Percentiles rank a stretch among this genome's conserved stretches.
These are phyloP conservation scores for Lophura nycthemera DNA, from an alignment of 2,113 vertebrate species.

Conservation along the genomic window DNA sequence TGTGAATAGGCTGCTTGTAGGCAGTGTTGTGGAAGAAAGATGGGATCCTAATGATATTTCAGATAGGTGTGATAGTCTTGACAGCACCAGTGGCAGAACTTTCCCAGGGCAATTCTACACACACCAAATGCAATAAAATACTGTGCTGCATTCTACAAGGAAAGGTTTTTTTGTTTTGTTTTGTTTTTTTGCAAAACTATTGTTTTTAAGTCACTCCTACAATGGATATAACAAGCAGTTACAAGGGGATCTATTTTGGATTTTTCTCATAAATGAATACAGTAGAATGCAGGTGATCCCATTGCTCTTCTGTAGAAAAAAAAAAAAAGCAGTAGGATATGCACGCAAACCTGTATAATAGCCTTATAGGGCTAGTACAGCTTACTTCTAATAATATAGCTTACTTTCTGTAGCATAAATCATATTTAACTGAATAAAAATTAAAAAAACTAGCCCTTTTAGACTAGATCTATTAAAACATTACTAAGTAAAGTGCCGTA, in stretches of 20 bases:
- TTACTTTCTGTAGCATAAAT: not conserved
- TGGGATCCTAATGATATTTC: not conserved
- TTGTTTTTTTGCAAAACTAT: not conserved
- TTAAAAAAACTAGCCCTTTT: too few relatives aligned
- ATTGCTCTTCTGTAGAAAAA: not conserved
- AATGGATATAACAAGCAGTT: not conserved
- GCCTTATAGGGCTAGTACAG: not conserved
- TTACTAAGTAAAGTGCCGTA: too few relatives aligned
- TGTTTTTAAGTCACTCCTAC: not conserved
- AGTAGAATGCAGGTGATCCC: not conserved
- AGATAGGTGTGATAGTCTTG: not conserved
- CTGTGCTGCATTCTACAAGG: not conserved
- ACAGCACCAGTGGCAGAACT: not conserved
- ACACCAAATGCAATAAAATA: not conserved
- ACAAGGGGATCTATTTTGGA: not conserved
- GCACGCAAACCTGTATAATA: not conserved
- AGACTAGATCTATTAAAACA: too few relatives aligned
- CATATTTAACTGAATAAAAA: not conserved
- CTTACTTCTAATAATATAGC: too few relatives aligned
- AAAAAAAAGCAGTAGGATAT: not conserved
- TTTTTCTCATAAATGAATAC: not conserved
- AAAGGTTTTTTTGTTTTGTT: not conserved
- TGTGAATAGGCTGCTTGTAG: not conserved
- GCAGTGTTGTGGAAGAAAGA: not conserved
- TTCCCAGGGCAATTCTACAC: not conserved